phyloP scores from a whole-genome alignment of 2,797 vertebrate species.

The Harpagifer antarcticus region DNA sequence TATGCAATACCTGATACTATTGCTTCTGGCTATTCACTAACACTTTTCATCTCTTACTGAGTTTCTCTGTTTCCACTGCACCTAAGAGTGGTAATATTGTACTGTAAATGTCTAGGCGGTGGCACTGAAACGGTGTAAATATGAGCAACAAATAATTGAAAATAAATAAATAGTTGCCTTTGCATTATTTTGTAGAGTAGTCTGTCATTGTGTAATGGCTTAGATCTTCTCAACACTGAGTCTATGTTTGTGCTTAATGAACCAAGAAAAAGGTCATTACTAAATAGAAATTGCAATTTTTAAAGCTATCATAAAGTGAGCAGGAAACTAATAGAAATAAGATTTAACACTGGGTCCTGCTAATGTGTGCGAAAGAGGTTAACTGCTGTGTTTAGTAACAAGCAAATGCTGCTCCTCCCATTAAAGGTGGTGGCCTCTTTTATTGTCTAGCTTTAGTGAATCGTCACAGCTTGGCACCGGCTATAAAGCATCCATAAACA shows the following conservation, averaged over 20 bases:
- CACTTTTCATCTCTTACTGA: slow-evolving; percentile 12
- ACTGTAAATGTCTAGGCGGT: slow-evolving; percentile 13
- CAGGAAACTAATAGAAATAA: slow-evolving; percentile 80
- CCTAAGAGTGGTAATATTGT: background rate
- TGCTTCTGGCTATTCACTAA: background rate
- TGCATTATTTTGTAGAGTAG: slow-evolving; percentile 66
- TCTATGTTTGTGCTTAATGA: slow-evolving; percentile 80
- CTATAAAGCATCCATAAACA: slow-evolving; percentile 76
- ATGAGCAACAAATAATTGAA: slow-evolving; percentile 65
- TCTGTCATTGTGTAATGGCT: slow-evolving; percentile 67
- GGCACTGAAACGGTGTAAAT: slow-evolving; percentile 49
- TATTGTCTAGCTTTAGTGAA: slow-evolving; percentile 78
- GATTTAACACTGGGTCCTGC: slow-evolving; percentile 79
- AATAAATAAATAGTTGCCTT: slow-evolving; percentile 61
- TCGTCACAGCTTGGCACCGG: slow-evolving; percentile 72
- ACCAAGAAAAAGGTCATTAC: slow-evolving; percentile 78
- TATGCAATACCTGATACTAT: background rate
- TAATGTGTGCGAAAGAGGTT: slow-evolving; percentile 83
- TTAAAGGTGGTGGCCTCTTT: slow-evolving; percentile 78
- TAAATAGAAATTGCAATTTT: slow-evolving; percentile 77
- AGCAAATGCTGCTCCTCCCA: slow-evolving; percentile 77
- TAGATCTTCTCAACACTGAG: slow-evolving; percentile 64
- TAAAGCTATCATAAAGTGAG: slow-evolving; percentile 80
- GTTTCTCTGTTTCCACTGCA: slow-evolving; percentile 3
- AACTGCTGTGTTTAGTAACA: slow-evolving; percentile 84